Evolutionary conservation across 2,113 vertebrate species (phyloP).

Genomic region (Blennius ocellaris): DNA sequence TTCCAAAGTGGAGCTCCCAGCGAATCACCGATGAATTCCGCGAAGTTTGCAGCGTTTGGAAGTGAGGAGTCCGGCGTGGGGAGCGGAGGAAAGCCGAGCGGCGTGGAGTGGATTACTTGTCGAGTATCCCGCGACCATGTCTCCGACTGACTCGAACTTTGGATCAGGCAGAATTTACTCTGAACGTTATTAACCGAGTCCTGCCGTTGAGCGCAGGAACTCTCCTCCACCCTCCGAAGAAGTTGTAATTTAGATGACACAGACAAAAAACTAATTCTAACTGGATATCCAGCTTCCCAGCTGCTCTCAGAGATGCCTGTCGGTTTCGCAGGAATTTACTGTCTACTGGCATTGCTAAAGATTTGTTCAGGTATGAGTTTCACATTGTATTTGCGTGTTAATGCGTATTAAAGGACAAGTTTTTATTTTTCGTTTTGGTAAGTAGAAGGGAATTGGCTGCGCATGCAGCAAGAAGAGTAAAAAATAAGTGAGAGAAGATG

Average conservation of each 20-base stretch:
- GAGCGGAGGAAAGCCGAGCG: constrained; percentile 38
- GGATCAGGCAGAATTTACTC: constrained; percentile 14
- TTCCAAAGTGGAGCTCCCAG: constrained; percentile 31
- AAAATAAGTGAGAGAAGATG: not conserved
- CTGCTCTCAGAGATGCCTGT: constrained; percentile 76
- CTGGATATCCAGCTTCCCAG: constrained; percentile 68
- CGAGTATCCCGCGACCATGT: constrained; percentile 49
- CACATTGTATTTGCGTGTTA: no score
- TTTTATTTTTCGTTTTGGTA: no score
- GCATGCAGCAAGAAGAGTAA: not conserved
- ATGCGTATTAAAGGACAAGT: no score
- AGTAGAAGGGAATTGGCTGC: not conserved
- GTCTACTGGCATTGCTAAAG: constrained; percentile 72
- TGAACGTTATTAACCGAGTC: constrained; percentile 25
- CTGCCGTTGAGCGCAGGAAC: constrained; percentile 40
- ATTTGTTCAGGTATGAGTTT: constrained; percentile 77
- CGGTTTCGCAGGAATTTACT: constrained; percentile 65
- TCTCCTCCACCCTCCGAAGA: constrained; percentile 41
- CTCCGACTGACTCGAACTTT: constrained; percentile 60
- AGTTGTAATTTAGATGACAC: constrained; percentile 68
- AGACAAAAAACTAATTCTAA: constrained; percentile 9
- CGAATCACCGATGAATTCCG: constrained; percentile 64
- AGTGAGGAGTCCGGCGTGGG: constrained; percentile 39
- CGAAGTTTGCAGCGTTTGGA: constrained; percentile 55
- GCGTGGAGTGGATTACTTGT: constrained; percentile 49